Conservation (phyloP, 2,113 vertebrate species). For the Cyanoderma ruficeps region DNA sequence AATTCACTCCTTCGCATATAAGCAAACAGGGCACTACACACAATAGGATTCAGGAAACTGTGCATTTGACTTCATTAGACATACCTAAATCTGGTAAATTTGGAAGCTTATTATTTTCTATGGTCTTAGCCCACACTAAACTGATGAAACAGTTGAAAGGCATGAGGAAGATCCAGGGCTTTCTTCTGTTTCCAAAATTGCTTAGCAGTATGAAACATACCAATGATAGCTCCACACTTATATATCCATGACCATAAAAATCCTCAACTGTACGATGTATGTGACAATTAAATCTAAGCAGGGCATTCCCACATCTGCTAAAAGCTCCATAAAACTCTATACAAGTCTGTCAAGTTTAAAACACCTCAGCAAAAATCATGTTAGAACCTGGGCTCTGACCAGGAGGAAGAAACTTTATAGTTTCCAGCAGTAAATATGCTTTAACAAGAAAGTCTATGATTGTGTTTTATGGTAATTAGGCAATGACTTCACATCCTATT, state of each 20-base stretch:
- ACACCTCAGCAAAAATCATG: neutral
- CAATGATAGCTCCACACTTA: neutral
- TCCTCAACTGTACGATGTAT: neutral
- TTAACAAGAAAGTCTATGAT: neutral
- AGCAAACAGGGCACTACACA: neutral
- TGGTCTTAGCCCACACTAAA: neutral
- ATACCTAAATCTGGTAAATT: neutral
- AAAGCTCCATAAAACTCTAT: neutral
- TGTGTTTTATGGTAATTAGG: neutral
- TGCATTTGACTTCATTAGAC: neutral
- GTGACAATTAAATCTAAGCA: neutral
- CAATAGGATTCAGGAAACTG: neutral
- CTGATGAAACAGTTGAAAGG: neutral
- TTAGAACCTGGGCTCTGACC: neutral
- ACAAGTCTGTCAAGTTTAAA: neutral
- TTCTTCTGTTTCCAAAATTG: neutral
- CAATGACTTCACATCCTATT: neutral
- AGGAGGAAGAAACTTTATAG: neutral
- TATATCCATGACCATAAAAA: neutral
- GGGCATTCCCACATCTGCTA: neutral
- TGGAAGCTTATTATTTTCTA: neutral
- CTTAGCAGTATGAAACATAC: neutral
- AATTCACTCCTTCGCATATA: neutral
- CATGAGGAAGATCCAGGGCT: neutral
- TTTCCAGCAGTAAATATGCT: neutral